Conservation (phyloP, 2,888 invertebrate genomes). For the Acanthosepion lycidas region DNA sequence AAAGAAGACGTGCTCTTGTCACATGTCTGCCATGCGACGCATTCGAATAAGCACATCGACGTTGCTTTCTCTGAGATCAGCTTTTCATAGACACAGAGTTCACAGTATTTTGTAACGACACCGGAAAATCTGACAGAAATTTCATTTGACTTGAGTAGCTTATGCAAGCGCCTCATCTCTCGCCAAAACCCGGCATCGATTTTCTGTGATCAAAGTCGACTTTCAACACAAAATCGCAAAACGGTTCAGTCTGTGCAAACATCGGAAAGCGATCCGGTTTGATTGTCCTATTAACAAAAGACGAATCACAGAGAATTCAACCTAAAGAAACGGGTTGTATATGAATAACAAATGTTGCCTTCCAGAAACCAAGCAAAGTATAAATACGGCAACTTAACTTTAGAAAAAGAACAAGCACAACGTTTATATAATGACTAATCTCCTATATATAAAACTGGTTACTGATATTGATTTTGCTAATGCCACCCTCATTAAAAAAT, state of each 20-base stretch:
- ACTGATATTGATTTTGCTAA: too few species aligned
- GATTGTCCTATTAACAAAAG: background rate
- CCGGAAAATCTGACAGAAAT: background rate
- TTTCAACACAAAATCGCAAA: background rate
- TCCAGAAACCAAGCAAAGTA: too few species aligned
- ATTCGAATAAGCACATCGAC: background rate
- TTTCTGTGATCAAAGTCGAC: background rate
- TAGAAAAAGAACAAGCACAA: too few species aligned
- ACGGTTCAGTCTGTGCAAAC: background rate
- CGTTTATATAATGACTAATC: too few species aligned
- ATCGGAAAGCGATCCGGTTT: background rate
- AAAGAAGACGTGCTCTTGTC: background rate
- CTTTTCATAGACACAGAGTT: background rate
- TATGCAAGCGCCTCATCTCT: background rate
- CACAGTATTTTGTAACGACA: background rate
- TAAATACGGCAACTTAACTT: too few species aligned
- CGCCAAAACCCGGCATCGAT: background rate
- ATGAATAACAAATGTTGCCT: too few species aligned
- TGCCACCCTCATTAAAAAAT: too few species aligned
- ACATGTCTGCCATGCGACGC: background rate
- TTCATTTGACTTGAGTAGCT: background rate
- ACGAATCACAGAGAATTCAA: too few species aligned
- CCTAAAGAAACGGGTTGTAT: too few species aligned
- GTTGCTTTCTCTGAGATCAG: background rate
- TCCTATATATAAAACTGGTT: too few species aligned